Percentiles rank a stretch among this genome's conserved stretches.
phyloP scores from a whole-genome alignment of 2,113 vertebrate genomes.

The Piaya cayana region DNA sequence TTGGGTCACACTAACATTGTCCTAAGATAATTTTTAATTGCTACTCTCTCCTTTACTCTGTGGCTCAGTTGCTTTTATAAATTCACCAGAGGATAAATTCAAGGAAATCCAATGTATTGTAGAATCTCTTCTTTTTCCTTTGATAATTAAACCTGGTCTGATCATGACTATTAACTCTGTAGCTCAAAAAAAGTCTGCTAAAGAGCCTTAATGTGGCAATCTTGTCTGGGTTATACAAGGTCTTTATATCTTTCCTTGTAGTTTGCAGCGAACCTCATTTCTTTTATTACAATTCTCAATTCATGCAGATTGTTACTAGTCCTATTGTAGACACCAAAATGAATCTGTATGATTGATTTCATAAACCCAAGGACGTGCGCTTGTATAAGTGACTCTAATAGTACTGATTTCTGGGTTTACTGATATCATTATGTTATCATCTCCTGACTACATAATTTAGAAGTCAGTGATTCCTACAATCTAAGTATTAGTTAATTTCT shows the following conservation, averaged over 20 bases:
- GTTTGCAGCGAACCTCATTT: not conserved
- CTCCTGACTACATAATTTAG: not conserved
- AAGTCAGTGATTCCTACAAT: not conserved
- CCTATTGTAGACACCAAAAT: slow-evolving; percentile 13
- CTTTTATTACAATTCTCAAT: not conserved
- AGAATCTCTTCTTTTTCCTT: not conserved
- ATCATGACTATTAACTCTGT: not conserved
- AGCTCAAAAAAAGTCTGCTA: not conserved
- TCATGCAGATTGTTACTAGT: not conserved
- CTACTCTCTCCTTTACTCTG: slow-evolving; percentile 16
- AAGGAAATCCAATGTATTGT: not conserved
- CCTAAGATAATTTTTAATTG: slow-evolving; percentile 15
- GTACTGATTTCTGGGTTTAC: slow-evolving; percentile 1
- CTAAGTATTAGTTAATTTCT: not conserved
- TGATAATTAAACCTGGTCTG: not conserved
- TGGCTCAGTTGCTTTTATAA: slow-evolving; percentile 32
- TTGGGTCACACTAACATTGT: rapidly evolving
- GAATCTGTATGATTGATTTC: not conserved
- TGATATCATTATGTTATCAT: not conserved
- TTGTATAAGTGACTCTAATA: not conserved
- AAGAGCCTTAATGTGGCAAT: not conserved
- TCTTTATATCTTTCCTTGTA: not conserved
- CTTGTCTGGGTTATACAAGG: not conserved
- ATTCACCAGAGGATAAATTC: slow-evolving; percentile 3
- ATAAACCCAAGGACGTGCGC: not conserved